Evolutionary conservation across 2,113 vertebrate species (phyloP).

Genomic region (Tragulus kanchil): DNA sequence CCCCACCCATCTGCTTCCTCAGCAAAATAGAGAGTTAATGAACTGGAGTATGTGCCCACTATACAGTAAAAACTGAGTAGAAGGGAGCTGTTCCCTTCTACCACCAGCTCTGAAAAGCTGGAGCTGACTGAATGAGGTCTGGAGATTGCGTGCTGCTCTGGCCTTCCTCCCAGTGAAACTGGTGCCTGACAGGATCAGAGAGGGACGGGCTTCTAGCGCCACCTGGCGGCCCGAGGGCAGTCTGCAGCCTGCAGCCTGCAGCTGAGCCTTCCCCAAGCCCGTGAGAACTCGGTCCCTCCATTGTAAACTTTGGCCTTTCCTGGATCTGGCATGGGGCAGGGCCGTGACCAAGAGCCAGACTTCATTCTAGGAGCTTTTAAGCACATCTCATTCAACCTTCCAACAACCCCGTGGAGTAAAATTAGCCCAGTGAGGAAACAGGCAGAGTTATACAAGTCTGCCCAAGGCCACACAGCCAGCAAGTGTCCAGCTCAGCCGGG

Average conservation of each 20-base stretch:
- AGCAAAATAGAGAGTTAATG: not conserved
- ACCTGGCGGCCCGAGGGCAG: conserved; percentile 23
- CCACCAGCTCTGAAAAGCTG: not conserved
- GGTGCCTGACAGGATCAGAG: not conserved
- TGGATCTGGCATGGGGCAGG: not conserved
- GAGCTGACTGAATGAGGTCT: not conserved
- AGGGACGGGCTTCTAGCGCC: not conserved
- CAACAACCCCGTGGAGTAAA: not conserved
- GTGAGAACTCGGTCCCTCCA: not conserved
- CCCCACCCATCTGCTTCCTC: not conserved
- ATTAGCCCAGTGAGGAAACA: not conserved
- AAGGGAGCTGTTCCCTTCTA: not conserved
- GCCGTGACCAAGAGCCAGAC: not conserved
- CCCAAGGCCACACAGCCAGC: not conserved
- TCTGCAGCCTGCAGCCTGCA: not conserved
- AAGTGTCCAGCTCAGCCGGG: not conserved
- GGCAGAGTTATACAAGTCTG: not conserved
- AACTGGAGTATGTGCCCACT: not conserved
- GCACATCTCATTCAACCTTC: not conserved
- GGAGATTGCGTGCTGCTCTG: not conserved
- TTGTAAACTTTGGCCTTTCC: not conserved
- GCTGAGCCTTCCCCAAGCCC: not conserved
- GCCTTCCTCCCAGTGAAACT: not conserved
- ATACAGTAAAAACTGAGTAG: not conserved
- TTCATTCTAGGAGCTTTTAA: not conserved